These are phyloP conservation scores for Oryzias sinensis DNA, from an alignment of 2,797 vertebrate genomes.

Conservation along the genomic window DNA sequence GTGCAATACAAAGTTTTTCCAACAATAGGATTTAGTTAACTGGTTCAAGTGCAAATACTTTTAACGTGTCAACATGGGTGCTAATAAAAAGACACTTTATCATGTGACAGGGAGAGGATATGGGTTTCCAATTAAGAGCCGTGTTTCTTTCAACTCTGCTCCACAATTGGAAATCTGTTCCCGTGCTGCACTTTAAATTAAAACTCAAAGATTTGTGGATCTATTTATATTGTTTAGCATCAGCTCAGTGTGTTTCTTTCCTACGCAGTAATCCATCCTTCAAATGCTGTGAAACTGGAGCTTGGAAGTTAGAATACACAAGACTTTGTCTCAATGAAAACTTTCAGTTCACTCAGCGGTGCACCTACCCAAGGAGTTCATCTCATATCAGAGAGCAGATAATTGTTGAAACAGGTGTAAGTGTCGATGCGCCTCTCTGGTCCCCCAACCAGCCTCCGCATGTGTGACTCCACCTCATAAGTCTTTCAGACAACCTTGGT, in stretches of 20 bases:
- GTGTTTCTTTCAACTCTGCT: constrained; percentile 43
- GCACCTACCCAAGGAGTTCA: constrained; percentile 71
- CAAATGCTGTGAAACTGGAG: constrained; percentile 55
- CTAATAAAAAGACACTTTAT: constrained; percentile 51
- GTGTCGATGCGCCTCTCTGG: constrained; percentile 64
- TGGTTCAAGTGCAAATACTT: constrained; percentile 18
- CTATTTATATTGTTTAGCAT: constrained; percentile 68
- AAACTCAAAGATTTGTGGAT: constrained; percentile 62
- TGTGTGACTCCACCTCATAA: constrained; percentile 70
- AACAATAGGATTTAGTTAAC: constrained; percentile 19
- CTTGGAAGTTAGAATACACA: constrained; percentile 68
- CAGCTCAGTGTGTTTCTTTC: constrained; percentile 29
- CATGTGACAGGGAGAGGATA: constrained; percentile 32
- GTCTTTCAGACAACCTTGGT: constrained; percentile 83
- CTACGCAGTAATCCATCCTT: constrained; percentile 49
- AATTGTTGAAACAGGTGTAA: constrained; percentile 82
- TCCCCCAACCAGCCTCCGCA: constrained; percentile 72
- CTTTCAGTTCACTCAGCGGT: constrained; percentile 68
- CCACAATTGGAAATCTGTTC: constrained; percentile 41
- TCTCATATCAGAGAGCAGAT: constrained; percentile 77
- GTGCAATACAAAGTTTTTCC: neutral
- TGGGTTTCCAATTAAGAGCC: constrained; percentile 60
- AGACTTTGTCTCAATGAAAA: constrained; percentile 68
- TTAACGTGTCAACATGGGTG: constrained; percentile 35
- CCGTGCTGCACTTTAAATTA: constrained; percentile 68